Evolutionary conservation across 1,140 invertebrate genomes (phyloP), one percentile per base, ranked within the genome.

Genomic region (Dysdera silvatica): DNA sequence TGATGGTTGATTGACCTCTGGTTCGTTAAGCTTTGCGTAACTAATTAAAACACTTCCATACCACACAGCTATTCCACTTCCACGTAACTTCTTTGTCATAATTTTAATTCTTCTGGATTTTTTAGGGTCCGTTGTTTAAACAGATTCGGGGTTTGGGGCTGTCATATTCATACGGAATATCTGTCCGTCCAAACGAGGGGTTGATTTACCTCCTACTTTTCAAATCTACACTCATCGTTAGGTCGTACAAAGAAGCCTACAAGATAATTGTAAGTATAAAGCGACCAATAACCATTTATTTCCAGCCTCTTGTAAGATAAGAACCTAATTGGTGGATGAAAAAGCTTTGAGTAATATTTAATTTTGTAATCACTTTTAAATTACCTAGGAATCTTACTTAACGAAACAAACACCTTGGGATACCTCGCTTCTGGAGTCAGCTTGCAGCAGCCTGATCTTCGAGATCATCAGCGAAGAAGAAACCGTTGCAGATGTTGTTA

Each of bases 91-190:
- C n/a, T n/a, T n/a, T n/a, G n/a, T n/a, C n/a, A n/a, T n/a, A n/a
- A n/a, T n/a, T n/a, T n/a, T n/a, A n/a, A n/a, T n/a, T n/a, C 20
- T 61, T 67, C 69, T 26, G 48, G 66, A 63, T 66, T 67, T 67
- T 66, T 5, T 70, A 89, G 84, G 91, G 92, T 33, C 90, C 91
- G 31, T 83, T 95, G 81, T 95, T 89, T 88, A 82, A 82, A 59
- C 81, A 86, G 72, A 85, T 95, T 61, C 79, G 91, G 71, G 91
- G 91, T 28, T 82, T 84, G 67, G 91, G 91, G 7, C 79, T 91
- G n/a, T 82, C 90, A 1, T 95, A 95, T 75, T 78, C 82, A 41
- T 91, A 86, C 76, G 80, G 77, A 37, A 81, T 90, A 20, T 74
- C 75, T 49, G 68, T 81, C 7, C 77, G 80, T 65, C 79, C 82